Percentiles rank a stretch among this genome's conserved stretches.
These are phyloP conservation scores for Noturus placidus DNA, from an alignment of 2,113 vertebrate species.

Conservation along the genomic window DNA sequence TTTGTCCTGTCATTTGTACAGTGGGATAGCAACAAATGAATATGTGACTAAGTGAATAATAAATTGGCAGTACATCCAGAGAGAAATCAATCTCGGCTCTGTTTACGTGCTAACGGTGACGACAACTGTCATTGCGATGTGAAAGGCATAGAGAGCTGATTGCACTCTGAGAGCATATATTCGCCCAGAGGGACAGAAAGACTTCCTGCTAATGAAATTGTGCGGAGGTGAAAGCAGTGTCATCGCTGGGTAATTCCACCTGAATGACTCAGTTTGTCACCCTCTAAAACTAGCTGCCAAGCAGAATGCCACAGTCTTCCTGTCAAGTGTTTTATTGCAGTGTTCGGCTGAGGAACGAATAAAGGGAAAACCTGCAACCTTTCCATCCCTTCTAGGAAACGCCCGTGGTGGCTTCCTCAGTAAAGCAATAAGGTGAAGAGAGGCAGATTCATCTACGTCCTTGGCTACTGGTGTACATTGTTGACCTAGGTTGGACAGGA, in stretches of 20 bases:
- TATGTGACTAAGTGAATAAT: conserved; percentile 35
- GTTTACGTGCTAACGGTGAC: background rate
- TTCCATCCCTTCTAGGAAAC: background rate
- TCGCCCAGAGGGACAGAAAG: conserved; percentile 35
- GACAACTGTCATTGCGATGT: conserved; percentile 3
- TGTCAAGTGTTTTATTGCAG: conserved; percentile 37
- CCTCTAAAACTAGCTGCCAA: conserved; percentile 35
- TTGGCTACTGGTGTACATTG: conserved; percentile 39
- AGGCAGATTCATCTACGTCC: conserved; percentile 17
- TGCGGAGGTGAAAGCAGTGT: conserved; percentile 55
- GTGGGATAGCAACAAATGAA: background rate
- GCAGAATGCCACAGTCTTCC: conserved; percentile 20
- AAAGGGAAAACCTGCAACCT: background rate
- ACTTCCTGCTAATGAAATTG: conserved; percentile 54
- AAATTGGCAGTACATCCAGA: conserved; percentile 39
- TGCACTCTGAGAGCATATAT: background rate
- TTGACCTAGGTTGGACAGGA: conserved; percentile 65
- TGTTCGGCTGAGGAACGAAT: background rate
- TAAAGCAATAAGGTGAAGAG: background rate
- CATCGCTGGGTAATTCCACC: conserved; percentile 50
- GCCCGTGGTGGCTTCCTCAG: background rate
- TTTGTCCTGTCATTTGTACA: background rate
- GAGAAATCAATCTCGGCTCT: conserved; percentile 15
- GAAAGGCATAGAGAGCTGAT: conserved; percentile 19
- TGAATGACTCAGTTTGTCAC: conserved; percentile 35